Percentiles rank a stretch among this genome's conserved stretches.
Evolutionary conservation across 2,888 invertebrate genomes (phyloP).

Genomic region (Panorpa germanica): DNA sequence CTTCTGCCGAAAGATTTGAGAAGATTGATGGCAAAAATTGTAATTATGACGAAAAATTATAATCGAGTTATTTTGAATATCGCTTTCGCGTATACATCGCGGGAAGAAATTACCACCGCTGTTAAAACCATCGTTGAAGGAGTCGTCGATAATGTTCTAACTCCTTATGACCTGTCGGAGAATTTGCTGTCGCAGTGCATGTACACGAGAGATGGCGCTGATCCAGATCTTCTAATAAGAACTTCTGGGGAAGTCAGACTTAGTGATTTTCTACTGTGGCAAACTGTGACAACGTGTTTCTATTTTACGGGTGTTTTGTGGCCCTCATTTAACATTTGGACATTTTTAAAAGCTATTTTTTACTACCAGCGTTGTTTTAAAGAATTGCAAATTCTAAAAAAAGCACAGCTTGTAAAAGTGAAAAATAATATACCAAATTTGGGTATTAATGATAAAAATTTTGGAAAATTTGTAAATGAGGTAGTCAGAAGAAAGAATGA

Average conservation of each 20-base stretch:
- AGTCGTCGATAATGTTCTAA: conserved; percentile 39
- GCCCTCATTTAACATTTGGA: conserved; percentile 76
- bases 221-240: conserved; percentile 78
- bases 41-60: conserved; percentile 61
- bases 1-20: conserved; percentile 65
- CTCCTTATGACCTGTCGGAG: conserved; percentile 57
- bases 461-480: too few species aligned
- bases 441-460: too few species aligned
- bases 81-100: conserved; percentile 70
- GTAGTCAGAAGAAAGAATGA: too few species aligned
- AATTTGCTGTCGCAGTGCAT: conserved; percentile 56
- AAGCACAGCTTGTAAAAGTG: too few species aligned
- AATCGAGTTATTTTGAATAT: conserved; percentile 56
- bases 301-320: conserved; percentile 58
- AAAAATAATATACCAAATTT: too few species aligned
- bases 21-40: conserved; percentile 56
- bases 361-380: too few species aligned
- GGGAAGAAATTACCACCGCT: conserved; percentile 67
- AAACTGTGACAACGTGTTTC: conserved; percentile 50
- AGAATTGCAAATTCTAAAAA: too few species aligned
- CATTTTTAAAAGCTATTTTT: conserved; percentile 63
- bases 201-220: conserved; percentile 52
- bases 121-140: conserved; percentile 49
- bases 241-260: conserved; percentile 92
- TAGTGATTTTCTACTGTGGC: conserved; percentile 92